Evolutionary conservation across 2,888 invertebrate genomes (phyloP), one percentile per base, ranked within the genome.

Genomic region (Pomacea canaliculata): DNA sequence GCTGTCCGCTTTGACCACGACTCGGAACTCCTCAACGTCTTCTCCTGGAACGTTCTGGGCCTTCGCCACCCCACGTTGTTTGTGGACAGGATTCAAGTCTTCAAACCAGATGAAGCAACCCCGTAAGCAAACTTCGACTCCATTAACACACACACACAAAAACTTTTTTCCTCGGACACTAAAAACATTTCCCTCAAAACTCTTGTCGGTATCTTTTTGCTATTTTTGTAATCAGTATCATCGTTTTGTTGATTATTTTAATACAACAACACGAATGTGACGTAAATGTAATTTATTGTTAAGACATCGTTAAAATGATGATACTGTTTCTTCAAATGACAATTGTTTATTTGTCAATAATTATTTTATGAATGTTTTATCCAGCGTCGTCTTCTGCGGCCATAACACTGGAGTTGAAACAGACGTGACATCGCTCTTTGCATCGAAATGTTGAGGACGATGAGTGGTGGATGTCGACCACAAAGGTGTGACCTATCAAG

Each of bases 1-100:
- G 70, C 67, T 18, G 49, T 85, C 51, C 72, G 77, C 27, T 85
- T 82, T 82, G 66, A 73, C 18, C 83, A 84, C 62, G 56, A 66
- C 23, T 77, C 81, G 0, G 13, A 67, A 18, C 37, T 80, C 27
- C 65, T 78, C 19, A 80, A 83, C 65, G 80, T 81, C 10, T 73
- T 80, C 23, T 77, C 82, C 60, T 83, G 84, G 83, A 80, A 83
- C 70, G 69, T 80, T 19, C 69, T 84, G 16, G 76, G 79, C 16
- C 51, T 82, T 0, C 79, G 83, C 12, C 76, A 83, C 62, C 83
- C 85, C 16, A 79, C 76, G n/a, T 48, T 85, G 12, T 77, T 68
- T 13, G 46, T 85, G n/a, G 67, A 80, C 23, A 79, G 76, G 48
- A 69, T 83, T 12, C 70, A 74, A 5, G 77, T 85, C 23, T 68